Evolutionary conservation across 2,888 invertebrate species (phyloP).

Genomic region (Ophion costatus): DNA sequence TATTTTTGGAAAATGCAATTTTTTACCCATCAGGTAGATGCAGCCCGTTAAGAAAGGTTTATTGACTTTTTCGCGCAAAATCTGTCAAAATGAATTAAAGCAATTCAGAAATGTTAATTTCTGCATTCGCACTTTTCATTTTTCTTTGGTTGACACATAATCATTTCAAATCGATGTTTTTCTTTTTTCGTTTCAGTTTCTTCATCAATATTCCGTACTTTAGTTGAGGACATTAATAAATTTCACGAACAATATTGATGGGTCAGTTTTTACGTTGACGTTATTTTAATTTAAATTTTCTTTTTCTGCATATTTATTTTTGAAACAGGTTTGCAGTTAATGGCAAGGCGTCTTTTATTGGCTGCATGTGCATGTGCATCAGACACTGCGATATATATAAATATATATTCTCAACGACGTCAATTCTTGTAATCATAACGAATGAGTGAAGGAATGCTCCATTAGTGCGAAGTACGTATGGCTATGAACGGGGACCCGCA

Average conservation of each 20-base stretch:
- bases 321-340: conserved; percentile 19
- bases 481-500: conserved; percentile 30
- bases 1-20: too few relatives aligned
- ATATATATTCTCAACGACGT: conserved; percentile 39
- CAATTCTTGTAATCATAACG: conserved; percentile 29
- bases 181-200: conserved; percentile 78
- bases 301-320: conserved; percentile 17
- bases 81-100: too few relatives aligned
- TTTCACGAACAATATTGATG: conserved; percentile 74
- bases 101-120: too few relatives aligned
- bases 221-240: conserved; percentile 75
- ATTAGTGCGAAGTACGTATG: conserved; percentile 49
- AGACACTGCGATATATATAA: conserved; percentile 44
- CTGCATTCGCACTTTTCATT: conserved; percentile 15
- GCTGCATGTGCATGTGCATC: conserved; percentile 74
- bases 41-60: too few relatives aligned
- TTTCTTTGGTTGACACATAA: conserved; percentile 26
- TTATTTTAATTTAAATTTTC: conserved; percentile 51
- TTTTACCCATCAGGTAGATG: too few relatives aligned
- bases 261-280: conserved; percentile 61
- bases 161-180: conserved; percentile 63
- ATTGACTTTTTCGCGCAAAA: too few relatives aligned
- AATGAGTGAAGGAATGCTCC: conserved; percentile 44
- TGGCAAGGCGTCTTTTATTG: conserved; percentile 51
- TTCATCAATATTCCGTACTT: conserved; percentile 75